These are phyloP conservation scores for Gila robusta DNA, from an alignment of 2,797 vertebrate species.

Conservation along the genomic window DNA sequence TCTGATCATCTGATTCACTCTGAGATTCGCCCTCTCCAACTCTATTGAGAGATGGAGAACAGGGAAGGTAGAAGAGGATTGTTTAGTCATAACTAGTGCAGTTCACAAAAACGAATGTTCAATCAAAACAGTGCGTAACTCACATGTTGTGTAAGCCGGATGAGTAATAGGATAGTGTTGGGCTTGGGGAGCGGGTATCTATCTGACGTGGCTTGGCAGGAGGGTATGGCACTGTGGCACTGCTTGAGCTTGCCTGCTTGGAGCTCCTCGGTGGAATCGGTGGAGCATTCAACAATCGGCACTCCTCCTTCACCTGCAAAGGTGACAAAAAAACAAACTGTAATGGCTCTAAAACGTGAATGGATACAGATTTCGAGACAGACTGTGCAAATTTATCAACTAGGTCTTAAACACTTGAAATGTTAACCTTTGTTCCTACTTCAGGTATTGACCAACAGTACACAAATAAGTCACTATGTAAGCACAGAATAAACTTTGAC, in stretches of 20 bases:
- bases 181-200: conserved; percentile 94
- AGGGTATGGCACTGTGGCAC: conserved; percentile 84
- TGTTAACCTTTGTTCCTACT: conserved; percentile 20
- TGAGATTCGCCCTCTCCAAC: conserved; percentile 80
- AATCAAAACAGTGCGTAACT: conserved; percentile 66
- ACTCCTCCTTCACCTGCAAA: conserved; percentile 94
- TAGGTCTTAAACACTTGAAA: conserved; percentile 12
- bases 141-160: conserved; percentile 97
- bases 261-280: conserved; percentile 93
- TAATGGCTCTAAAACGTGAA: neutral
- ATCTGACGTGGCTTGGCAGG: conserved; percentile 82
- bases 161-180: conserved; percentile 97
- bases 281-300: conserved; percentile 95
- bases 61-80: conserved; percentile 18
- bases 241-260: conserved; percentile 85
- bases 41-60: conserved; percentile 72
- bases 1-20: conserved; percentile 78
- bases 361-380: neutral
- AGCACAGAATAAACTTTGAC: conserved; percentile 26
- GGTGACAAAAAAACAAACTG: neutral
- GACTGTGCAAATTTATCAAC: neutral
- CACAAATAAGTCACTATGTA: conserved; percentile 37
- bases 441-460: conserved; percentile 9
- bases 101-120: neutral
- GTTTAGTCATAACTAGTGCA: conserved; percentile 3